These are phyloP conservation scores for Oxytorus armatus DNA, from an alignment of 2,888 invertebrate species.

Conservation along the genomic window DNA sequence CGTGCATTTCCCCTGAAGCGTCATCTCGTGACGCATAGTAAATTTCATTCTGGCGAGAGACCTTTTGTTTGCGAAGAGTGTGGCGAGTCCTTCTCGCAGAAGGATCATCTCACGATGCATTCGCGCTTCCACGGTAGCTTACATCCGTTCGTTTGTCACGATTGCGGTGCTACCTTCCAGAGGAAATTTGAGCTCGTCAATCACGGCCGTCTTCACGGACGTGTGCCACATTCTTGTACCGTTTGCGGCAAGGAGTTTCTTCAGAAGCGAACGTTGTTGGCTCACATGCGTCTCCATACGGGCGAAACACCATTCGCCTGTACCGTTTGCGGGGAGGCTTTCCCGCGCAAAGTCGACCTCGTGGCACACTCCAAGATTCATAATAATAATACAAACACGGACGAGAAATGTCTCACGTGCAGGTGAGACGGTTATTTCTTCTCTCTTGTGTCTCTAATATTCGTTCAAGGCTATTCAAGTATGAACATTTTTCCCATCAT, in stretches of 20 bases:
- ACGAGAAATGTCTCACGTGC: conserved; percentile 84
- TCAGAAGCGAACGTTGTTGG: conserved; percentile 92
- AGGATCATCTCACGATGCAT: conserved; percentile 95
- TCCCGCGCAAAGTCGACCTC: conserved; percentile 89
- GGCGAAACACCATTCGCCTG: conserved; percentile 91
- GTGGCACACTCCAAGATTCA: conserved; percentile 87
- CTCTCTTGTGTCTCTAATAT: not conserved
- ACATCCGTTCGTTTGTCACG: conserved; percentile 96
- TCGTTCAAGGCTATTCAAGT: not conserved
- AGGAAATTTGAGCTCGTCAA: conserved; percentile 94
- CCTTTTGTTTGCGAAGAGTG: conserved; percentile 95
- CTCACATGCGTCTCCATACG: conserved; percentile 93
- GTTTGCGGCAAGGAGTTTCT: conserved; percentile 94
- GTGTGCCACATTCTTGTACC: conserved; percentile 92
- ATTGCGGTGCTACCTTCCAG: conserved; percentile 94
- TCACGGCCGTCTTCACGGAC: conserved; percentile 92
- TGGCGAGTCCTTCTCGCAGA: conserved; percentile 95
- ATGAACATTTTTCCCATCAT: not conserved
- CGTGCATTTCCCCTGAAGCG: conserved; percentile 92
- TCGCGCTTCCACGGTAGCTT: conserved; percentile 97
- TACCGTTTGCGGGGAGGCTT: conserved; percentile 91
- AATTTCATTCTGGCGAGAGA: conserved; percentile 94
- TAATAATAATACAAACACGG: conserved; percentile 84
- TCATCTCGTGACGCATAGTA: conserved; percentile 93
- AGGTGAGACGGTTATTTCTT: conserved; percentile 81